Base-by-base conservation (phyloP, 2,888 invertebrate species). In the Theretra japonica region DNA sequence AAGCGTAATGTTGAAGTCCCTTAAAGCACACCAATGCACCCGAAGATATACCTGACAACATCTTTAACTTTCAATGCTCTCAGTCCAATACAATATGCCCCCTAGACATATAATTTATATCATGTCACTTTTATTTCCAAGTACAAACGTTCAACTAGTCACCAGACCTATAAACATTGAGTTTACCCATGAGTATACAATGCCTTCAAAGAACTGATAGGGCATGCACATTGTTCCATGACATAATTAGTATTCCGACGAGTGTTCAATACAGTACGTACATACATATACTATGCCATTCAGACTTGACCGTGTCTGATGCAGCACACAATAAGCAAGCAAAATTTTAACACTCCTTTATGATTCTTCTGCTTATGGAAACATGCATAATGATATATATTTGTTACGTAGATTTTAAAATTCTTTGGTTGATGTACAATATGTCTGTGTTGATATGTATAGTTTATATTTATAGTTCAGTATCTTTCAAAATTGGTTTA, bases 271-370 rank as follows among this genome's bases (percentile, higher is more conserved):
- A 77, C 72, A 53, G 69, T 68, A 72, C 78, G 76, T 75, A 77
- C 74, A 76, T 75, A 75, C 74, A 75, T 73, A 75, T 75, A 76
- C 81, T 82, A 81, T 88, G 90, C 89, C 90, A 91, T 89, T 91
- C 88, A 90, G 83, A 87, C 83, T 89, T 90, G 92, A 88, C 93
- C 93, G 92, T 93, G 89, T 89, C 93, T 82, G 89, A 93, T 84
- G 75, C 28, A 74, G 69, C 71, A 73, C 68, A 86, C 86, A 89
- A 91, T 87, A 83, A 57, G 77, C 80, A 59, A 60, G 69, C 30
- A 59, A 69, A 69, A 69, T 69, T 69, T 48, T 33, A 53, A 68
- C 8, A 68, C 30, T 53, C 33, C 28, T 48, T 50, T 48, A 48
- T 2, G 33, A 41, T 60, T 30, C 30, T 69, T 60, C n/a, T 56